Base-by-base conservation (phyloP, 2,797 vertebrate species). In the Brachyrhaphis roseni region DNA sequence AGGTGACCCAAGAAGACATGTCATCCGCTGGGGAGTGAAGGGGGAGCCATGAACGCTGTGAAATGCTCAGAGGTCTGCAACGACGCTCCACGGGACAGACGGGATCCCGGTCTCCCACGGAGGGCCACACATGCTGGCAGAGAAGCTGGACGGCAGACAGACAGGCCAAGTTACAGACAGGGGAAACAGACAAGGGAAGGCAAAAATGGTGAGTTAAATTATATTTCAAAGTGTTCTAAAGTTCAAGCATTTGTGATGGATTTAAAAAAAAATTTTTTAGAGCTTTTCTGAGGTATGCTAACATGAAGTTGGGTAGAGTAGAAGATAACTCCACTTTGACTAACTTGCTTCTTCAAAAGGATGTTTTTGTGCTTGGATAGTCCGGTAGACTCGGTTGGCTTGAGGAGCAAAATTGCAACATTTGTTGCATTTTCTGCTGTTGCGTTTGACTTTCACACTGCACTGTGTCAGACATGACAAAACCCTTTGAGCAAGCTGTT, bases 21-120 rank as follows among this genome's bases (percentile, higher is more conserved):
- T 80, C 81, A 47, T 86, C 82, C 45, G 80, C 45, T 5, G 72
- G 83, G 80, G 87, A 91, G 59, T 85, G 83, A 90, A 81, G 86
- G 20, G 81, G 64, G 83, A 86, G 94, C 92, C 89, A 97, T 96
- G 96, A 96, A 92, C 82, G 91, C 94, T 84, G 92, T 85, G 88
- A 92, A 89, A 92, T 84, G 82, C 86, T 89, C 89, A 20, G 90
- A 94, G 90, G 88, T 91, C 46, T 10, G 13, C 79, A 74, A 31
- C 0, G 84, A 75, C 62, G 80, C 83, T 81, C 82, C 78, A 72
- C 88, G 81, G 79, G 78, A 91, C 31, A 74, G 80, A 75, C 91
- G 41, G 80, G 7, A 80, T 77, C 86, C 84, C 23, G 91, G 87
- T 81, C 94, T 88, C 87, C 93, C 90, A 74, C 88, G 89, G 84